Percentiles rank a stretch among this genome's conserved stretches.
Conservation (phyloP, 2,113 vertebrate species). For the Anguilla rostrata region DNA sequence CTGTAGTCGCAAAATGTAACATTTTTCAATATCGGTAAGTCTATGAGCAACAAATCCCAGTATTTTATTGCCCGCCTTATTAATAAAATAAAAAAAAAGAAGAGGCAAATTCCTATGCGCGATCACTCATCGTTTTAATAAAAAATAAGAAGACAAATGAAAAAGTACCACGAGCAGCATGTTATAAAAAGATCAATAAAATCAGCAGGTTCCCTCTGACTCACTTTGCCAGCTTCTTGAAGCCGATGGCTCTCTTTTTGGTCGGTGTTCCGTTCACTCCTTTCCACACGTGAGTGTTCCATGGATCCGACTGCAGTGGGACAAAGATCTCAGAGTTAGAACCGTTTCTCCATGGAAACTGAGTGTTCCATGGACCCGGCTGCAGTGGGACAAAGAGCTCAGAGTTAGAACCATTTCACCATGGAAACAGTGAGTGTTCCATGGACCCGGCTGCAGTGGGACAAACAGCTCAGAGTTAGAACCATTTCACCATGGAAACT, state of each 20-base stretch:
- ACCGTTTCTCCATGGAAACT: too few species aligned
- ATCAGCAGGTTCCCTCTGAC: slow-evolving; percentile 33
- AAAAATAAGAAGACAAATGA: background rate
- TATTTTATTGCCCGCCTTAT: background rate
- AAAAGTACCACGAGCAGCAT: background rate
- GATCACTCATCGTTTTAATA: too few species aligned
- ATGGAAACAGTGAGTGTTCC: too few species aligned
- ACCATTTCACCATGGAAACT: slow-evolving; percentile 39
- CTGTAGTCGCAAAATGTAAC: background rate
- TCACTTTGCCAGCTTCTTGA: slow-evolving; percentile 98
- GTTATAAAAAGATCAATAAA: background rate
- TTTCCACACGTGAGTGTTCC: slow-evolving; percentile 93
- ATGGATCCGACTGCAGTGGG: slow-evolving; percentile 81
- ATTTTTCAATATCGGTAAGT: background rate
- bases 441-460: background rate
- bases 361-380: too few species aligned
- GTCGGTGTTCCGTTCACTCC: slow-evolving; percentile 93
- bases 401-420: too few species aligned
- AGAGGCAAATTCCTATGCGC: background rate
- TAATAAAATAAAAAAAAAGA: too few species aligned
- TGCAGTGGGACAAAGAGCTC: background rate
- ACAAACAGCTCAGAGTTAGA: background rate
- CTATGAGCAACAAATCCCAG: background rate
- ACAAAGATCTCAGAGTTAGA: background rate
- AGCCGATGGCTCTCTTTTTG: slow-evolving; percentile 95